Conservation (phyloP, 2,888 invertebrate species). For the Cinara cedri region DNA sequence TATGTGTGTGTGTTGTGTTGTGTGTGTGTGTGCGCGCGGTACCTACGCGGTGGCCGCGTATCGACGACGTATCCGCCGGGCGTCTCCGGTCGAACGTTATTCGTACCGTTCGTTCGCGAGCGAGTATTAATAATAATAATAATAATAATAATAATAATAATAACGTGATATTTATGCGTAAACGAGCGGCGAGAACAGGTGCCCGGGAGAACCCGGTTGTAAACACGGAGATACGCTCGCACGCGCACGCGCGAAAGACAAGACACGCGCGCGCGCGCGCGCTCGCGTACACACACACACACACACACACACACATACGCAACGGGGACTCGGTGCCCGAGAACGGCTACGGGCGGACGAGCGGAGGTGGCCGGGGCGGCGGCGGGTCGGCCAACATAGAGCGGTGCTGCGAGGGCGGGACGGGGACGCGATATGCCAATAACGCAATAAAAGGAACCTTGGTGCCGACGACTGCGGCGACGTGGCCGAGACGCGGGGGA, state of each 20-base stretch:
- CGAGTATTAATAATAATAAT: background rate
- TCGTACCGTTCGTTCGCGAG: background rate
- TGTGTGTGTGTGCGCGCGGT: too few relatives aligned
- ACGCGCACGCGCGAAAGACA: background rate
- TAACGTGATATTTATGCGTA: slow-evolving; percentile 31
- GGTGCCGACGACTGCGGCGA: slow-evolving; percentile 46
- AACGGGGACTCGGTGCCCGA: background rate
- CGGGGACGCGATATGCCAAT: slow-evolving; percentile 51
- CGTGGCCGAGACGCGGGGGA: slow-evolving; percentile 50
- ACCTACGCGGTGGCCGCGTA: too few relatives aligned
- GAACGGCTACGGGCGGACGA: background rate
- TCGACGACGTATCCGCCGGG: background rate
- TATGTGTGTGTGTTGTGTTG: too few relatives aligned
- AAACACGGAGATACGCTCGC: slow-evolving; percentile 18
- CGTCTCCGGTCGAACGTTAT: slow-evolving; percentile 18
- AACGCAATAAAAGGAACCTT: slow-evolving; percentile 56
- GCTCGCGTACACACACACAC: background rate
- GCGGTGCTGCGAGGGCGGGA: background rate
- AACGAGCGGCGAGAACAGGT: slow-evolving; percentile 47
- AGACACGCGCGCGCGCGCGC: background rate
- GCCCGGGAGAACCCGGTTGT: slow-evolving; percentile 53
- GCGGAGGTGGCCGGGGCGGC: background rate
- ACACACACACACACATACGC: background rate
- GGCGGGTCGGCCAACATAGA: background rate
- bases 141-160: too few relatives aligned